Conservation (phyloP, 2,888 invertebrate genomes). For the Melanostoma mellinum region DNA sequence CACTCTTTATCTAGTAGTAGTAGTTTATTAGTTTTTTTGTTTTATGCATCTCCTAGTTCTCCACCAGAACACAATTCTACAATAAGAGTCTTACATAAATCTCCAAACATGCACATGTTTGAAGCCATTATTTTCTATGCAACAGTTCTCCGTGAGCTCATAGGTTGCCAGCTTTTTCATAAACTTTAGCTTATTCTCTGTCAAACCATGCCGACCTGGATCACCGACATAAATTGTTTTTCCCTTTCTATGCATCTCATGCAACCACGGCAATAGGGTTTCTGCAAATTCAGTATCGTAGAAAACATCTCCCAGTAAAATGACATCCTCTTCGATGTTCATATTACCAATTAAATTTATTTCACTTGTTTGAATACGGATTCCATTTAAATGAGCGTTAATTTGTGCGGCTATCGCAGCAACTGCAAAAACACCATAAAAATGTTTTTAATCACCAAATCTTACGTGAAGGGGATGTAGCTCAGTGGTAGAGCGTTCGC, state of each 20-base stretch:
- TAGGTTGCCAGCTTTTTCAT: slow-evolving; percentile 82
- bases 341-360: slow-evolving; percentile 82
- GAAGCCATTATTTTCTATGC: slow-evolving; percentile 84
- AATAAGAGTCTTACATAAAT: slow-evolving; percentile 57
- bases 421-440: slow-evolving; percentile 80
- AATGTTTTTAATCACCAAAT: accelerated
- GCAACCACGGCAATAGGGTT: slow-evolving; percentile 84
- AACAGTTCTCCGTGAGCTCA: slow-evolving; percentile 81
- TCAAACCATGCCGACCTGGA: slow-evolving; percentile 85
- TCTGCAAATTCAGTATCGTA: slow-evolving; percentile 85
- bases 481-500: slow-evolving; percentile 73
- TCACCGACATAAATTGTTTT: slow-evolving; percentile 84
- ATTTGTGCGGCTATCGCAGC: slow-evolving; percentile 83
- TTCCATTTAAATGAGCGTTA: slow-evolving; percentile 83
- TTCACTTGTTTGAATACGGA: slow-evolving; percentile 80
- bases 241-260: slow-evolving; percentile 77
- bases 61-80: background rate
- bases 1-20: too few species aligned
- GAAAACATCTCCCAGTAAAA: slow-evolving; percentile 88
- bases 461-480: slow-evolving; percentile 59
- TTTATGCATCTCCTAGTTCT: too few species aligned
- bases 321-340: slow-evolving; percentile 82
- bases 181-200: slow-evolving; percentile 78
- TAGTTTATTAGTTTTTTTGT: too few species aligned
- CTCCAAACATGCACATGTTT: slow-evolving; percentile 83